A percentile compares a stretch with the other conserved stretches of the same genome.
phyloP scores from a whole-genome alignment of 2,888 invertebrate species.

The Macrophya alboannulata region DNA sequence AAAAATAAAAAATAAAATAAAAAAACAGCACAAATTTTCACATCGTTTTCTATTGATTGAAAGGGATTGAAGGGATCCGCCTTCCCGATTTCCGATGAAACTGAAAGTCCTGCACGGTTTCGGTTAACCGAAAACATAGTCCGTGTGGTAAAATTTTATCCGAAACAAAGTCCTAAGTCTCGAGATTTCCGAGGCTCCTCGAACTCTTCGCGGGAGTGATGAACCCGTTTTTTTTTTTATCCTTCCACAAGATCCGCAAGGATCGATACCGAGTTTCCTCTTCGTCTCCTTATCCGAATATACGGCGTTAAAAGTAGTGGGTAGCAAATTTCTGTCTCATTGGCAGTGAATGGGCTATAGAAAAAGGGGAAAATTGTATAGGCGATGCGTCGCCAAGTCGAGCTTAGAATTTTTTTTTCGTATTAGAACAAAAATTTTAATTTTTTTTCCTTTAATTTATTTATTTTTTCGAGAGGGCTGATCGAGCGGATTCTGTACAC shows the following conservation, averaged over 20 bases:
- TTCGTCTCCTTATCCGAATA: neutral
- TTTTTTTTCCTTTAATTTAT: neutral
- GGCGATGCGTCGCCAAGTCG: neutral
- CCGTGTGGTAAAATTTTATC: constrained; percentile 71
- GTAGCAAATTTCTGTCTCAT: neutral
- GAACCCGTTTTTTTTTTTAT: constrained; percentile 61
- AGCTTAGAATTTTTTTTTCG: neutral
- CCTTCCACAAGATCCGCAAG: neutral
- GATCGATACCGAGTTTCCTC: constrained; percentile 17
- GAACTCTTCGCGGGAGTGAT: constrained; percentile 65
- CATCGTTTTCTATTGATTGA: no score
- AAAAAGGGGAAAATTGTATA: neutral
- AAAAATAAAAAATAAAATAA: neutral
- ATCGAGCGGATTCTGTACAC: neutral
- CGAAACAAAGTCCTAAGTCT: constrained; percentile 68
- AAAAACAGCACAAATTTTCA: neutral
- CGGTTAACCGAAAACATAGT: neutral
- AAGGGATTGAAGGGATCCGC: no score
- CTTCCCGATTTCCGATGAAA: constrained; percentile 5
- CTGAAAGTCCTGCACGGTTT: neutral
- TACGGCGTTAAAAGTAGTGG: neutral
- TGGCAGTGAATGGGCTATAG: neutral
- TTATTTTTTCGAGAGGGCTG: neutral
- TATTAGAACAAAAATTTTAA: no score
- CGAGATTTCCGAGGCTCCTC: no score